These are phyloP conservation scores for Heliconius himera DNA, from an alignment of 1,140 invertebrate species.

Conservation along the genomic window DNA sequence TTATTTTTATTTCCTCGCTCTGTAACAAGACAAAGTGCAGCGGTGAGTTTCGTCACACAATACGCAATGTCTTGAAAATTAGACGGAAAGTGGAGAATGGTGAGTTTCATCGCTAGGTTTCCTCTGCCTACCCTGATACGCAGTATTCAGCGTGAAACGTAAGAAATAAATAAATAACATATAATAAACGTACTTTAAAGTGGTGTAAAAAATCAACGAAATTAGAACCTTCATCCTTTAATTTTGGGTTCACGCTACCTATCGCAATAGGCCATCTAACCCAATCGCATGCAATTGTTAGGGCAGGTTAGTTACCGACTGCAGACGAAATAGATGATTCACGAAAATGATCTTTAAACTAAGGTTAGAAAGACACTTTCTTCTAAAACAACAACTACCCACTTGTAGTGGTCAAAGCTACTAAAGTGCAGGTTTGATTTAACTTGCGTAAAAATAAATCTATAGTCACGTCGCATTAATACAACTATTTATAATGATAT, in stretches of 20 bases:
- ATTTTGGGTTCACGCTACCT: constrained; percentile 17
- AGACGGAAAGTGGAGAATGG: too few species aligned
- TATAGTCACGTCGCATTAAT: neutral
- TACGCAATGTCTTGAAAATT: too few species aligned
- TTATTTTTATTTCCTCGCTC: too few species aligned
- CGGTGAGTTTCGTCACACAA: too few species aligned
- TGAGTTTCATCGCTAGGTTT: too few species aligned
- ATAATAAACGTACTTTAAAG: neutral
- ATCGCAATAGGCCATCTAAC: constrained; percentile 20
- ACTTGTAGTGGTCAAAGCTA: neutral
- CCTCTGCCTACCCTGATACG: too few species aligned
- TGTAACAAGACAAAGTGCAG: too few species aligned
- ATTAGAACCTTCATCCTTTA: constrained; percentile 17
- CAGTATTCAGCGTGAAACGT: too few species aligned
- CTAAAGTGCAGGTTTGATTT: constrained; percentile 19
- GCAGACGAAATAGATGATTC: constrained; percentile 6
- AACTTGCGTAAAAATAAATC: neutral
- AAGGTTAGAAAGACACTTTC: neutral
- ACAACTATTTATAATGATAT: constrained; percentile 1
- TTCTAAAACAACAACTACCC: neutral
- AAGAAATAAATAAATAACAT: too few species aligned
- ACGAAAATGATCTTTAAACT: constrained; percentile 19
- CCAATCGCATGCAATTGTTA: constrained; percentile 30
- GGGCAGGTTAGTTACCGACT: constrained; percentile 37
- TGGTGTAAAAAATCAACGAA: neutral